Evolutionary conservation across 2,888 invertebrate genomes (phyloP).

Genomic region (Tipula lateralis): DNA sequence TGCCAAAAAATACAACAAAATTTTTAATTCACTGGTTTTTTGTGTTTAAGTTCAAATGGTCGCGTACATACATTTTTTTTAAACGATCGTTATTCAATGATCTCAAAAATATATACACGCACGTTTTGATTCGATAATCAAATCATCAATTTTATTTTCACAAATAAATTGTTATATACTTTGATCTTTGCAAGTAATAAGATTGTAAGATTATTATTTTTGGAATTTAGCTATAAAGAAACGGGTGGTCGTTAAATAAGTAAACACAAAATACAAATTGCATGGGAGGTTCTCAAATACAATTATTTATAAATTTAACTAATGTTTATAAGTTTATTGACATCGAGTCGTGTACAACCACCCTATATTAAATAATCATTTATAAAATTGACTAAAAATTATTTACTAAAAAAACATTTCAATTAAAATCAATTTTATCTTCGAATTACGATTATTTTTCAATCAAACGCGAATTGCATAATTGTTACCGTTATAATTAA

Average conservation of each 20-base stretch:
- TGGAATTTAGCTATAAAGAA: not conserved
- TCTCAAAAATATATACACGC: not conserved
- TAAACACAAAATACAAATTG: not conserved
- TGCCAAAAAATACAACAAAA: not conserved
- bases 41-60: not conserved
- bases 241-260: not conserved
- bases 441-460: not conserved
- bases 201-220: not conserved
- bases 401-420: not conserved
- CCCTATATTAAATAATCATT: not conserved
- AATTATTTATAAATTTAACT: not conserved
- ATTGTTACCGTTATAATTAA: not conserved
- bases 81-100: not conserved
- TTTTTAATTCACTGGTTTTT: not conserved
- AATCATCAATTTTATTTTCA: slow-evolving; percentile 4
- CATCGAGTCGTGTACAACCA: not conserved
- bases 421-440: not conserved
- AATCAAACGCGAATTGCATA: not conserved
- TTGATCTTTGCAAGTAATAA: not conserved
- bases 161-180: not conserved
- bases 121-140: not conserved
- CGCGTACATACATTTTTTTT: not conserved
- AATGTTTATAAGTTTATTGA: not conserved
- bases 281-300: not conserved
- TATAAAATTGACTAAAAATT: not conserved